Evolutionary conservation across 2,888 invertebrate genomes (phyloP), one percentile per base, ranked within the genome.

Genomic region (Acanthacorydalis orientalis): DNA sequence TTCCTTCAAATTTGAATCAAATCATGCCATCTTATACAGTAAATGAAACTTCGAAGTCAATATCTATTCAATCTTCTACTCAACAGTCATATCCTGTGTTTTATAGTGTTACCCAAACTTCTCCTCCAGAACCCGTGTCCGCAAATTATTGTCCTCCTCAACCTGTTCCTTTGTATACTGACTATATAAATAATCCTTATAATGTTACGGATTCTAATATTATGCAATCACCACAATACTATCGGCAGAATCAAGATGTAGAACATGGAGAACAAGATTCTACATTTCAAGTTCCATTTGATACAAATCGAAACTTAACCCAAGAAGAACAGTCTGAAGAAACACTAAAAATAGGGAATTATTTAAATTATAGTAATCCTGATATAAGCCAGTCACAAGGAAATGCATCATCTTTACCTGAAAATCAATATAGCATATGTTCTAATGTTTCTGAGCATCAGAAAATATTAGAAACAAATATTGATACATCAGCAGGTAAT

Each of bases 171-270:
- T 51, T 77, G 6, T 77, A 73, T 57, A 64, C 69, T 0, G 75
- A 77, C 46, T 77, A 75, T 50, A 56, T 76, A 43, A 71, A 68
- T 0, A 73, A 77, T 52, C 75, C 75, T 0, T 76, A 76, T 56
- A 73, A 68, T 49, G 64, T 69, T 53, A 23, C 51, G 52, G 7
- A 52, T 53, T 7, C 48, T 4, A 23, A 23, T 15, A 41, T 16
- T 15, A 34, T 40, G n/a, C 44, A 44, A 15, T 16, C 34, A 7
- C 23, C 46, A 10, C 34, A 46, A 7, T 46, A 31, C 16, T 31
- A 49, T 34, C 49, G 48, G 11, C 48, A 44, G 14, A 31, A 38
- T n/a, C 9, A 31, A 11, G 51, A 49, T 23, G 52, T 47, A 35
- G 48, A 51, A 31, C 46, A 49, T 35, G 37, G 43, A 7, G 48